Conservation (phyloP, 2,888 invertebrate species). For the Saturnia japonica region DNA sequence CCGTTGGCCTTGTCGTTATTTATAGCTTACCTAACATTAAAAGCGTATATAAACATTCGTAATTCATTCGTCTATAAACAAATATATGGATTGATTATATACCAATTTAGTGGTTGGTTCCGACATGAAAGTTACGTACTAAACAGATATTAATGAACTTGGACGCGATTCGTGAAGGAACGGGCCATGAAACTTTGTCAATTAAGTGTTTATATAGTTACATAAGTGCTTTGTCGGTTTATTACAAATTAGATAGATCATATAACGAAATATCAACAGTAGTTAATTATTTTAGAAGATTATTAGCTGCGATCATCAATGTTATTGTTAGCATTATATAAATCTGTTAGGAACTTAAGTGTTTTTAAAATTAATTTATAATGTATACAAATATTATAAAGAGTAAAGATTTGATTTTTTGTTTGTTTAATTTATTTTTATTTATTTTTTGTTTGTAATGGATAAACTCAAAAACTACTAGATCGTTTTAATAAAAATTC, state of each 20-base stretch:
- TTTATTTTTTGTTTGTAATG: too few species aligned
- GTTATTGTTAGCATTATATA: too few species aligned
- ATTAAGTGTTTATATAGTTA: not conserved
- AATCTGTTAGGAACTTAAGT: too few species aligned
- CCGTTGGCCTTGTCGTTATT: not conserved
- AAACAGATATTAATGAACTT: slow-evolving; percentile 9
- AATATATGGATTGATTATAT: not conserved
- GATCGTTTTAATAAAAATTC: too few species aligned
- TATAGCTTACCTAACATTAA: not conserved
- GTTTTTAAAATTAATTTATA: too few species aligned
- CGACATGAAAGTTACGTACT: not conserved
- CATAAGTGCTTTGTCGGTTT: not conserved
- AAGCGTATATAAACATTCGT: not conserved
- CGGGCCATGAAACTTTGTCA: not conserved
- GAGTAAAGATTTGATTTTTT: too few species aligned
- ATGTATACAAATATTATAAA: too few species aligned
- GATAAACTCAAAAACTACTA: too few species aligned
- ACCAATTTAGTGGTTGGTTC: not conserved
- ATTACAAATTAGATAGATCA: not conserved
- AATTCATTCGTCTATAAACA: not conserved
- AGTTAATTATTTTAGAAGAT: too few species aligned
- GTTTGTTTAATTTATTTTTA: too few species aligned
- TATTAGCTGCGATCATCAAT: too few species aligned
- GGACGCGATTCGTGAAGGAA: not conserved
- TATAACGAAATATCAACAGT: not conserved